These are phyloP conservation scores for Elaeidobius kamerunicus DNA, from an alignment of 2,888 invertebrate genomes.

Conservation along the genomic window DNA sequence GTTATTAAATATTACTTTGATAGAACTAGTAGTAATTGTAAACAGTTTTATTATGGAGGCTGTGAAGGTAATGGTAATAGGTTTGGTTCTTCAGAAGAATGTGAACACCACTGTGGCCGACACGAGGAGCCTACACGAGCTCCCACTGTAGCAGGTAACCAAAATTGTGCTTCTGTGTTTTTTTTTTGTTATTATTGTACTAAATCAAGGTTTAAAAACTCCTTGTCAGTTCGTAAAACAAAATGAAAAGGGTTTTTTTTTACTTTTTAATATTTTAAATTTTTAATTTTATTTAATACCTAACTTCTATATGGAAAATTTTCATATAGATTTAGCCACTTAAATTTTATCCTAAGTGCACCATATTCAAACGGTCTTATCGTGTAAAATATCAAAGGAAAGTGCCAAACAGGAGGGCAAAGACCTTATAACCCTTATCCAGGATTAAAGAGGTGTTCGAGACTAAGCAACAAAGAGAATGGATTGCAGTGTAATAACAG, in stretches of 20 bases:
- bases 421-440: conserved; percentile 14
- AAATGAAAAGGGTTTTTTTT: no score
- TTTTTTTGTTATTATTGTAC: no score
- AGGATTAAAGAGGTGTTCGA: conserved; percentile 19
- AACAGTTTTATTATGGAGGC: conserved; percentile 73
- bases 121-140: conserved; percentile 55
- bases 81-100: conserved; percentile 72
- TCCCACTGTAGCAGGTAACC: conserved; percentile 42
- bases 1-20: conserved; percentile 73
- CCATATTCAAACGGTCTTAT: conserved; percentile 3
- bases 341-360: no score
- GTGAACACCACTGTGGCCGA: conserved; percentile 64
- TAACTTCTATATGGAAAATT: no score
- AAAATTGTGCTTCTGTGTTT: no score
- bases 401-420: conserved; percentile 10
- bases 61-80: conserved; percentile 83
- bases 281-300: no score
- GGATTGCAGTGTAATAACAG: conserved; percentile 14
- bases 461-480: conserved; percentile 20
- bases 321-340: no score
- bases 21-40: conserved; percentile 57
- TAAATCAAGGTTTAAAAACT: no score
- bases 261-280: no score
- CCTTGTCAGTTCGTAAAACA: no score
- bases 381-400: conserved; percentile 16